Conservation (phyloP, 2,888 invertebrate genomes). For the Scrobipalpa costella region DNA sequence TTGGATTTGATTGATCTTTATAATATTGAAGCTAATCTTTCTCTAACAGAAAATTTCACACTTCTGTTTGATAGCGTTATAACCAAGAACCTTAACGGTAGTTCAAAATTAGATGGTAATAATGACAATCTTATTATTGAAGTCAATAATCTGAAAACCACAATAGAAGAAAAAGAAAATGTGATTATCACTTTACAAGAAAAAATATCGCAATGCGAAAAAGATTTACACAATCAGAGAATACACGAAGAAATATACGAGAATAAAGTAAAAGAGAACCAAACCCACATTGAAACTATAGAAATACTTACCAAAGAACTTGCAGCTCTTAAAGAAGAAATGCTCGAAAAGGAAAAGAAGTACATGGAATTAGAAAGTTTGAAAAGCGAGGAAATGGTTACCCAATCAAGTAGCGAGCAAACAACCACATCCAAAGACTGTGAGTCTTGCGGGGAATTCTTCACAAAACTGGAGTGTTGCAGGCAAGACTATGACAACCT, state of each 20-base stretch:
- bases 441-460: not conserved
- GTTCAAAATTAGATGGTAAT: not conserved
- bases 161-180: slow-evolving; percentile 49
- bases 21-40: slow-evolving; percentile 45
- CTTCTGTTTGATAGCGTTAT: slow-evolving; percentile 49
- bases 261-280: slow-evolving; percentile 52
- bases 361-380: slow-evolving; percentile 36
- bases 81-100: slow-evolving; percentile 34
- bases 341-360: slow-evolving; percentile 46
- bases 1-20: slow-evolving; percentile 45
- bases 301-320: slow-evolving; percentile 53
- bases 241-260: slow-evolving; percentile 48
- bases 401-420: slow-evolving; percentile 24
- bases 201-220: slow-evolving; percentile 45
- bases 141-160: slow-evolving; percentile 43
- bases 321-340: slow-evolving; percentile 43
- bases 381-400: too few relatives aligned
- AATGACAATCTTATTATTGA: slow-evolving; percentile 41
- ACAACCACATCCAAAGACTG: not conserved
- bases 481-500: slow-evolving; percentile 50
- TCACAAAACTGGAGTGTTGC: slow-evolving; percentile 39
- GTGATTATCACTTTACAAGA: slow-evolving; percentile 43
- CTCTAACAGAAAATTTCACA: slow-evolving; percentile 46
- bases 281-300: slow-evolving; percentile 42
- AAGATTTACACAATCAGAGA: slow-evolving; percentile 42